Evolutionary conservation across 2,888 invertebrate species (phyloP).

Genomic region (Chymomyza amoena): DNA sequence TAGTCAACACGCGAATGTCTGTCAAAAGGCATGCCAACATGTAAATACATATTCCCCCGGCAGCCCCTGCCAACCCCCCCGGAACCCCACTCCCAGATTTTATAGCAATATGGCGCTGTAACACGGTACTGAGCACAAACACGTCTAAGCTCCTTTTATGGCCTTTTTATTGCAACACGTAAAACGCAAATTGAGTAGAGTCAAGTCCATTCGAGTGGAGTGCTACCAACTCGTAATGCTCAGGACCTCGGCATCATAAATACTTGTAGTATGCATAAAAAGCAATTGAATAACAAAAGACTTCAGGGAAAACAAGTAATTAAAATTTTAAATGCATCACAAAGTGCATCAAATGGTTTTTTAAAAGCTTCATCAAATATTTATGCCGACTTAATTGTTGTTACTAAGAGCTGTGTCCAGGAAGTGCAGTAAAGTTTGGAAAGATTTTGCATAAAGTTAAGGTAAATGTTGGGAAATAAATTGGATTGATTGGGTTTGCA

Average conservation of each 20-base stretch:
- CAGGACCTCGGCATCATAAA: not conserved
- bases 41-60: constrained; percentile 32
- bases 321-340: constrained; percentile 37
- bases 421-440: not conserved
- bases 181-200: constrained; percentile 60
- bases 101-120: not conserved
- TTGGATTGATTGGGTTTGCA: no score
- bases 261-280: not conserved
- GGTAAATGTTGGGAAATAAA: not conserved
- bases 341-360: constrained; percentile 22
- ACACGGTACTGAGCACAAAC: constrained; percentile 10
- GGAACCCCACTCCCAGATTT: not conserved
- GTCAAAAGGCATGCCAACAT: constrained; percentile 7
- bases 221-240: constrained; percentile 1
- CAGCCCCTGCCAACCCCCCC: not conserved
- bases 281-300: constrained; percentile 23
- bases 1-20: constrained; percentile 48
- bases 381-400: not conserved
- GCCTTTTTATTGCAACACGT: constrained; percentile 65
- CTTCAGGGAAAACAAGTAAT: constrained; percentile 23
- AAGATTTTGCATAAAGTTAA: no score
- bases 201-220: constrained; percentile 9
- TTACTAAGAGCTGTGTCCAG: not conserved
- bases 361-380: constrained; percentile 19
- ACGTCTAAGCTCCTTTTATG: constrained; percentile 44